Evolutionary conservation across 2,888 invertebrate species (phyloP).

Genomic region (Auanema freiburgensis): DNA sequence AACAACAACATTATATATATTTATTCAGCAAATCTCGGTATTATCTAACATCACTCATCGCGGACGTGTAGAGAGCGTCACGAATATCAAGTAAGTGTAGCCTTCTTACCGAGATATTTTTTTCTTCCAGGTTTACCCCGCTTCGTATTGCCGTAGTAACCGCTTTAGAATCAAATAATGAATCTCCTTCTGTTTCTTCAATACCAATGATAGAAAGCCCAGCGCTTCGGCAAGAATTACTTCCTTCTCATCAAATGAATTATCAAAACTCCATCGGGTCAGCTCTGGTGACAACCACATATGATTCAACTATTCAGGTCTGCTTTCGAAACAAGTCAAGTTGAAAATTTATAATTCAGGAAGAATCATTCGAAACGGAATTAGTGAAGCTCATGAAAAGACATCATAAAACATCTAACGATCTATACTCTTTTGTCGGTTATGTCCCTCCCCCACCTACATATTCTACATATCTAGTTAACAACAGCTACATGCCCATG

Average conservation of each 20-base stretch:
- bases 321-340: slow-evolving; percentile 3
- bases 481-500: no score
- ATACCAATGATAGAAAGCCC: neutral
- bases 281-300: slow-evolving; percentile 6
- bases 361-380: slow-evolving; percentile 26
- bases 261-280: slow-evolving; percentile 1
- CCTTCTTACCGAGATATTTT: neutral
- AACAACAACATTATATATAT: neutral
- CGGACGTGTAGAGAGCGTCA: slow-evolving; percentile 32
- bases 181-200: neutral
- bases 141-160: slow-evolving; percentile 60
- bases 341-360: neutral
- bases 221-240: no score
- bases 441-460: neutral
- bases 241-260: no score
- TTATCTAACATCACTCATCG: slow-evolving; percentile 39
- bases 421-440: slow-evolving; percentile 21
- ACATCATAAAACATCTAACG: slow-evolving; percentile 35
- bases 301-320: slow-evolving; percentile 6
- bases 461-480: no score
- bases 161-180: slow-evolving; percentile 14
- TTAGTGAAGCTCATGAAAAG: slow-evolving; percentile 36
- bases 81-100: slow-evolving; percentile 24
- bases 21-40: slow-evolving; percentile 8
- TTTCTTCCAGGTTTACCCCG: slow-evolving; percentile 50